Evolutionary conservation across 2,797 vertebrate species (phyloP), one percentile per base, ranked within the genome.

Genomic region (Leuciscus waleckii): DNA sequence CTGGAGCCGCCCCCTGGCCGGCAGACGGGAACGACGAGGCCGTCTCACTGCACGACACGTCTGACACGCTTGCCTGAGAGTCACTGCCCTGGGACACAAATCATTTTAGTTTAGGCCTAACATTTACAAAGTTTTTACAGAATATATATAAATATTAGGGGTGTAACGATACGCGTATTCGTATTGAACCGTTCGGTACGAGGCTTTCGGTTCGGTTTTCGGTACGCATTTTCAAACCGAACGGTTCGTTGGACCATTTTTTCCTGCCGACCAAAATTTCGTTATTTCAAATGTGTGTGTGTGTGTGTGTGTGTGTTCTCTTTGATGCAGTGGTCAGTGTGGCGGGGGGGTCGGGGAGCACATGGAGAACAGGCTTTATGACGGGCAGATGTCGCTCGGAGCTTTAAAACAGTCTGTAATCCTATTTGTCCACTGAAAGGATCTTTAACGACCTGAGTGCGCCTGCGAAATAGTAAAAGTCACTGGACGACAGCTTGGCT

Each of bases 21-120:
- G 97, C 94, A n/a, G 98, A 98, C 91, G 97, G 98, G 93, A 98
- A 99, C n/a, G 98, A 98, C 61, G 97, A 98, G 71, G 95, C 95
- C 78, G 96, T 99, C 92, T 97, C 97, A 65, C 96, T 98, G 94
- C 98, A 98, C 13, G 98, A 98, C 92, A 96, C 92, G 68, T 99
- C 98, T 81, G 98, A 99, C 91, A 98, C 91, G 88, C 97, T 99
- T 92, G 96, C 93, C 92, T 99, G 98, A 89, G 98, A 99, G 88
- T 97, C 97, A 79, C 96, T 97, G 69, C 96, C 97, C 98, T 99
- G 93, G 3, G 91, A 90, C n/a, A 76, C 35, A 86, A 43, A 89
- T 21, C 26, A 77, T 82, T 35, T 39, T 32, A 39, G n/a, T 56
- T 29, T 3, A 35, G 35, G 35, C 35, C 35, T 35, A 61, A 69